Conservation (phyloP, 2,113 vertebrate species). For the Oxyruncus cristatus region DNA sequence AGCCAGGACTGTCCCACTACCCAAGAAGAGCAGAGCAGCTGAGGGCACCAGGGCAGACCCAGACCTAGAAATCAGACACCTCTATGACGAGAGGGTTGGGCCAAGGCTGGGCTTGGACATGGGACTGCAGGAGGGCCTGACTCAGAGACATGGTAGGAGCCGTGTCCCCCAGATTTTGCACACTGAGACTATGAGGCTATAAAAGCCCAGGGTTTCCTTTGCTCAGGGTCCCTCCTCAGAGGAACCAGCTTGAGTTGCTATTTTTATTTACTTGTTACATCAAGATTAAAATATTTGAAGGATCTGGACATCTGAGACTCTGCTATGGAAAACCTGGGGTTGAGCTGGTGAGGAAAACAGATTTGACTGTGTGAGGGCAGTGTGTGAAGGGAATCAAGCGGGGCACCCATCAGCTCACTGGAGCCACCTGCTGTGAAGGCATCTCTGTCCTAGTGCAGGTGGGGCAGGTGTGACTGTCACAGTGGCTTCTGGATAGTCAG, state of each 20-base stretch:
- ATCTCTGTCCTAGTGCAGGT: not conserved
- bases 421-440: not conserved
- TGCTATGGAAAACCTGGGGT: not conserved
- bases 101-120: rapidly evolving
- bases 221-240: not conserved
- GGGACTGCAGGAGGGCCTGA: rapidly evolving
- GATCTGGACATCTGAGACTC: not conserved
- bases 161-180: too few species aligned
- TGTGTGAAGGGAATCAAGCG: not conserved
- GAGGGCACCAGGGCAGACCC: not conserved
- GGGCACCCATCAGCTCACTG: not conserved
- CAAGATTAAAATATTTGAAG: not conserved
- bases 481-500: not conserved
- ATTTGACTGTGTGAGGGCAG: not conserved
- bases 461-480: not conserved
- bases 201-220: not conserved
- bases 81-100: rapidly evolving
- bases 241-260: rapidly evolving
- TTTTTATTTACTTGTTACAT: not conserved
- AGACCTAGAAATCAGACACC: not conserved
- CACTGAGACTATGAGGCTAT: not conserved
- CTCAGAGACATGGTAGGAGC: rapidly evolving
- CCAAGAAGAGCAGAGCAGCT: not conserved
- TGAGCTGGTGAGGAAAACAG: not conserved
- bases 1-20: rapidly evolving